Conservation (phyloP, 2,113 vertebrate genomes). For the Himantopus leucocephalus region DNA sequence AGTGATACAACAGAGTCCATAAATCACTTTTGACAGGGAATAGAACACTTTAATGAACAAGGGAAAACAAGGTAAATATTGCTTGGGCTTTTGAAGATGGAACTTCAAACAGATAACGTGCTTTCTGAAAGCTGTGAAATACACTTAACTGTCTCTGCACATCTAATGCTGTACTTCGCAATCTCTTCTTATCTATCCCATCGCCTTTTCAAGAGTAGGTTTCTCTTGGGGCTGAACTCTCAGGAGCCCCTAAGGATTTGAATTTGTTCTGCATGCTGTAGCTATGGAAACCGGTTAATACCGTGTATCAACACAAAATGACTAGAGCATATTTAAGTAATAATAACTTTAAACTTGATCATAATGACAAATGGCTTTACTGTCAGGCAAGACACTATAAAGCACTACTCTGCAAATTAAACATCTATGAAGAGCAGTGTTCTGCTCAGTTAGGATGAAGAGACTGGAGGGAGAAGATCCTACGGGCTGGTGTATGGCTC, state of each 20-base stretch:
- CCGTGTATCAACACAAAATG: rapidly evolving
- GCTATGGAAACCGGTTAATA: not conserved
- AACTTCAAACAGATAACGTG: not conserved
- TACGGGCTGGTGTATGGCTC: not conserved
- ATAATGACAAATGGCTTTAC: not conserved
- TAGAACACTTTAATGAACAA: not conserved
- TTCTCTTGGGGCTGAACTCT: not conserved
- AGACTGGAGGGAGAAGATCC: not conserved
- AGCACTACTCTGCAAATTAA: not conserved
- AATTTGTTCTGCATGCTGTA: not conserved
- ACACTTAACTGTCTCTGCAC: not conserved
- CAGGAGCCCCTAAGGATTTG: not conserved
- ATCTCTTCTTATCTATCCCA: not conserved
- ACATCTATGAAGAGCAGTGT: not conserved
- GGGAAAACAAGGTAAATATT: not conserved
- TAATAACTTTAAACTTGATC: not conserved
- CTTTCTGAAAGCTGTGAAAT: not conserved
- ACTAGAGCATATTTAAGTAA: rapidly evolving
- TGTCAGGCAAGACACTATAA: not conserved
- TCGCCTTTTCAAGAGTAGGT: not conserved
- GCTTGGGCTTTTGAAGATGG: not conserved
- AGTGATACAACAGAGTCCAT: not conserved
- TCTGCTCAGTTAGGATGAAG: not conserved
- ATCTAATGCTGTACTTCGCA: not conserved
- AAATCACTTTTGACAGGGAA: not conserved